Evolutionary conservation across 2,113 vertebrate species (phyloP).

Genomic region (Tachycineta bicolor): DNA sequence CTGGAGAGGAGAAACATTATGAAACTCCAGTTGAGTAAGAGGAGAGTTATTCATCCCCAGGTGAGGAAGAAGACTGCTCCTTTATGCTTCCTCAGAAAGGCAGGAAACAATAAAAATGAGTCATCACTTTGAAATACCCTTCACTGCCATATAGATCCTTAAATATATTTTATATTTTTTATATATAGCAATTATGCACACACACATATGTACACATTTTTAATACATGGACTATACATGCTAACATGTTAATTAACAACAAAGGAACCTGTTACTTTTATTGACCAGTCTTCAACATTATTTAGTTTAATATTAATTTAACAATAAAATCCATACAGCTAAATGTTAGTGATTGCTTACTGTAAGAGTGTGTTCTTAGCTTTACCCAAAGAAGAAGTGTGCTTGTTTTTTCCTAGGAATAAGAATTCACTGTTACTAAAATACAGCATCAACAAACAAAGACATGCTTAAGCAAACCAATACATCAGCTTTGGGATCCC

Average conservation of each 20-base stretch:
- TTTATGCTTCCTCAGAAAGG: neutral
- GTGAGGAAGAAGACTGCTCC: neutral
- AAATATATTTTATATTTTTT: neutral
- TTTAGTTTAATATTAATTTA: neutral
- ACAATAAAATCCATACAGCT: neutral
- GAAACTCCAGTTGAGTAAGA: neutral
- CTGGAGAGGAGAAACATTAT: neutral
- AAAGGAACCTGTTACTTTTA: neutral
- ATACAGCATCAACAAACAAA: neutral
- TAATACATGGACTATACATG: no score
- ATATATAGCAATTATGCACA: neutral
- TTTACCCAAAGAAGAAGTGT: neutral
- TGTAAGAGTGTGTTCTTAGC: neutral
- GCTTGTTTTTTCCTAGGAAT: neutral
- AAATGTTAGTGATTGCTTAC: neutral
- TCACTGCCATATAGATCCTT: neutral
- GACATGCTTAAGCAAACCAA: neutral
- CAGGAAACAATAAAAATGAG: neutral
- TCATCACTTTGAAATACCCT: neutral
- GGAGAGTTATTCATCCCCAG: neutral
- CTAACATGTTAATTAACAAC: neutral
- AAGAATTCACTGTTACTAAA: neutral
- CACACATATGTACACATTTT: accelerated
- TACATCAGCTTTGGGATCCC: neutral
- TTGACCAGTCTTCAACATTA: neutral